These are phyloP conservation scores for Phalloptychus januarius DNA, from an alignment of 2,797 vertebrate genomes.

Conservation along the genomic window DNA sequence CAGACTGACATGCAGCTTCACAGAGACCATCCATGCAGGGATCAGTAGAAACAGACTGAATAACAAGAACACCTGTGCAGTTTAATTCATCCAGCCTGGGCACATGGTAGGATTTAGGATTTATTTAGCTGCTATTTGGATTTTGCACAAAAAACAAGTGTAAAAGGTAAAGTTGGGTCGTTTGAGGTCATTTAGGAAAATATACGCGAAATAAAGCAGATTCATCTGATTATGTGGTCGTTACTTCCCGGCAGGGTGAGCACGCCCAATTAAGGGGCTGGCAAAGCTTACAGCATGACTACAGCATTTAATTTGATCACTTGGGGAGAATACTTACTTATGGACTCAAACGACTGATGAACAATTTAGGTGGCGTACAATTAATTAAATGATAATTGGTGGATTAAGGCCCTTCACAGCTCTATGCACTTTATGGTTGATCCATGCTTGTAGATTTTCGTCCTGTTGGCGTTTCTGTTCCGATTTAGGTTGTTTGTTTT, in stretches of 20 bases:
- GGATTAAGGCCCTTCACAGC: conserved; percentile 1
- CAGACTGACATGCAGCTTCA: conserved; percentile 26
- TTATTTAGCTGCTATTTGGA: not conserved
- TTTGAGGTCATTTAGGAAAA: conserved; percentile 1
- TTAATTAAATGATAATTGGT: not conserved
- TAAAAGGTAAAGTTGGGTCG: not conserved
- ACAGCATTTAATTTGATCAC: not conserved
- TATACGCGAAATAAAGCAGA: not conserved
- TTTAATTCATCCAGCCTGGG: conserved; percentile 12
- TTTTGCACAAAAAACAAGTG: not conserved
- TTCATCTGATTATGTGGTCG: not conserved
- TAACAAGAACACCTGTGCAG: conserved; percentile 10
- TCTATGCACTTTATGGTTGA: not conserved
- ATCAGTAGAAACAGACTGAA: conserved; percentile 22
- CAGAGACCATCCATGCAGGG: conserved; percentile 12
- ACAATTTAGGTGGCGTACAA: not conserved
- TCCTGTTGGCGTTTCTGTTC: not conserved
- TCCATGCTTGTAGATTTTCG: not conserved
- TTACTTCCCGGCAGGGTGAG: conserved; percentile 1
- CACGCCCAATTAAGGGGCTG: conserved; percentile 8
- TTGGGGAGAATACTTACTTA: not conserved
- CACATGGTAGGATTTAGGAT: not conserved
- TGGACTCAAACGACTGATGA: not conserved
- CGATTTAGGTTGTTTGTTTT: not conserved
- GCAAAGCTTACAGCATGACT: not conserved